Percentiles rank a stretch among this genome's conserved stretches.
These are phyloP conservation scores for Himantopus leucocephalus DNA, from an alignment of 2,113 vertebrate species.

Conservation along the genomic window DNA sequence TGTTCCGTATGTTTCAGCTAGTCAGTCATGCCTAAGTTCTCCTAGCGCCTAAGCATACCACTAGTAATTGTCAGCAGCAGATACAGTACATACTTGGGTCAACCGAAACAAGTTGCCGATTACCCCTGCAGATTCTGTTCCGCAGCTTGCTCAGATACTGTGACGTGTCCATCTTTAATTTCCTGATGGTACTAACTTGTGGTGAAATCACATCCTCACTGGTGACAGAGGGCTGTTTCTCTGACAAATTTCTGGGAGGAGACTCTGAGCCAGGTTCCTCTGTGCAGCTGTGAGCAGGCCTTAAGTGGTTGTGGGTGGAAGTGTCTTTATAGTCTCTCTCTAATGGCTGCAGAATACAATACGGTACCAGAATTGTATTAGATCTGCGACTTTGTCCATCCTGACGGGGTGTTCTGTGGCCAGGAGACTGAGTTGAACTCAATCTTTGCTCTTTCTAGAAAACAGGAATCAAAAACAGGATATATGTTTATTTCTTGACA, in stretches of 20 bases:
- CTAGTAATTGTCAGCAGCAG: background rate
- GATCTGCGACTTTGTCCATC: background rate
- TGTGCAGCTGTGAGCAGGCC: background rate
- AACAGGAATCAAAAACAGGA: background rate
- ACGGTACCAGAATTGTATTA: background rate
- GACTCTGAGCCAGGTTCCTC: background rate
- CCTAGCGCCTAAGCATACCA: background rate
- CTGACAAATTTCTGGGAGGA: background rate
- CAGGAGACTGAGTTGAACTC: background rate
- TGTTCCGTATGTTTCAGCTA: background rate
- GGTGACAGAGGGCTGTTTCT: background rate
- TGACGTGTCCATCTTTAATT: background rate
- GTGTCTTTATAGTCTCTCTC: background rate
- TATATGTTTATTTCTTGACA: background rate
- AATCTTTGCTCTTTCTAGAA: slow-evolving; percentile 58
- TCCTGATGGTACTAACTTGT: background rate
- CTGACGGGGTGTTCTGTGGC: background rate
- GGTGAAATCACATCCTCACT: background rate
- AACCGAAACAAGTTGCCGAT: slow-evolving; percentile 49
- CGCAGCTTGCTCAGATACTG: slow-evolving; percentile 9
- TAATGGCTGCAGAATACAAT: background rate
- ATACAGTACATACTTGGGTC: slow-evolving; percentile 77
- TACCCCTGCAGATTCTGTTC: slow-evolving; percentile 59
- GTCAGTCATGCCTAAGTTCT: background rate
- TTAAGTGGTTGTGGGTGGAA: background rate